Evolutionary conservation across 2,113 vertebrate genomes (phyloP), one percentile per base, ranked within the genome.

Genomic region (Rhea pennata): DNA sequence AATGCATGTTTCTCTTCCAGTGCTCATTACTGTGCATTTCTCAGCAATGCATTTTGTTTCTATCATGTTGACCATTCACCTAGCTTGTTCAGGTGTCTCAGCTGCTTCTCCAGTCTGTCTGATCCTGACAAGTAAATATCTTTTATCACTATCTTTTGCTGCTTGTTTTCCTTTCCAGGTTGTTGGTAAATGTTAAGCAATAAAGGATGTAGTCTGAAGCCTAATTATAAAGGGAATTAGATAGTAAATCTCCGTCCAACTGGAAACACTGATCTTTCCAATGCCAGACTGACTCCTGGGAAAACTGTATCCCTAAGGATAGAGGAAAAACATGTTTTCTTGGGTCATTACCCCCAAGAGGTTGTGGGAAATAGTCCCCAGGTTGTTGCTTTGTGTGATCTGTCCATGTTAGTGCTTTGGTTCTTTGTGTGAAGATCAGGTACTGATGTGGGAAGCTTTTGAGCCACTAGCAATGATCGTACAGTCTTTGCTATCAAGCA

Each of bases 211-310:
- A 9, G 81, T 42, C 78, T 91, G 76, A 44, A 27, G 50, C 4
- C 36, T 87, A 53, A 59, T 48, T 26, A 11, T 16, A 15, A 66
- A 40, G 39, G 75, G 90, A 79, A 36, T 58, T 76, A 19, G 39
- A 50, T 62, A 10, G 61, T 87, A 93, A 74, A 94, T 80, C 83
- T 64, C 90, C 59, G 33, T 92, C 84, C 62, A 21, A 40, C 90
- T 56, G 87, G 76, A 39, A 50, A n/a, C 2, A 29, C 22, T 1
- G 26, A n/a, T 76, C 58, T 71, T n/a, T 64, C 44, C 5, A 19
- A 12, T 79, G 62, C 67, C 74, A 48, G 15, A 82, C 24, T 62
- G 51, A 20, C 61, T 90, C 33, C 56, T 3, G 5, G 44, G 56
- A 59, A 44, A 39, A 87, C 65, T 11, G 59, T 26, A 76, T 6